Evolutionary conservation across 1,140 invertebrate species (phyloP).

Genomic region (Pissodes strobi): DNA sequence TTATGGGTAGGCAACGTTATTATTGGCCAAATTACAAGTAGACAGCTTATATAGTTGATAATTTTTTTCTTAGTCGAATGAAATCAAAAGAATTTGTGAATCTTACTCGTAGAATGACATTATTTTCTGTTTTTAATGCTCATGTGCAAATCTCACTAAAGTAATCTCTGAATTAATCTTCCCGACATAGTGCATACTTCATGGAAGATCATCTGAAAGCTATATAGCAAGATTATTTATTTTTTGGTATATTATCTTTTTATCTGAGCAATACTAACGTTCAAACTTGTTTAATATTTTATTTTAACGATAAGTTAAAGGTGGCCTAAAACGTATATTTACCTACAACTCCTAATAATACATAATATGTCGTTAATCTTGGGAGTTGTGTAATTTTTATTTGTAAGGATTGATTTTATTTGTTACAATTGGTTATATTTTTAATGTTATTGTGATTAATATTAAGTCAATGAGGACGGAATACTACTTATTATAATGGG

Average conservation of each 20-base stretch:
- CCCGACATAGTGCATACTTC: no score
- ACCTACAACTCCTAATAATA: constrained; percentile 13
- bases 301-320: no score
- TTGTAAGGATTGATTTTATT: constrained; percentile 11
- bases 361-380: constrained; percentile 29
- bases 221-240: no score
- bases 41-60: no score
- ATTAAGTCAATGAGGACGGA: neutral
- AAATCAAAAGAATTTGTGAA: neutral
- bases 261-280: no score
- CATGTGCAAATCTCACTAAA: neutral
- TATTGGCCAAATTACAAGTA: no score
- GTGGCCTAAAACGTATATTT: neutral
- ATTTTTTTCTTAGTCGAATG: no score
- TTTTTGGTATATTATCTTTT: no score
- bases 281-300: no score
- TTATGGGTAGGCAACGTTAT: neutral
- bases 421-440: constrained; percentile 27
- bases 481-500: neutral
- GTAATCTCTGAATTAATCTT: neutral
- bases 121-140: neutral
- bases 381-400: constrained; percentile 32
- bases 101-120: neutral
- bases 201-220: no score
- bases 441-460: constrained; percentile 5